These are phyloP conservation scores for Aricia artaxerxes DNA, from an alignment of 2,888 invertebrate species.

Conservation along the genomic window DNA sequence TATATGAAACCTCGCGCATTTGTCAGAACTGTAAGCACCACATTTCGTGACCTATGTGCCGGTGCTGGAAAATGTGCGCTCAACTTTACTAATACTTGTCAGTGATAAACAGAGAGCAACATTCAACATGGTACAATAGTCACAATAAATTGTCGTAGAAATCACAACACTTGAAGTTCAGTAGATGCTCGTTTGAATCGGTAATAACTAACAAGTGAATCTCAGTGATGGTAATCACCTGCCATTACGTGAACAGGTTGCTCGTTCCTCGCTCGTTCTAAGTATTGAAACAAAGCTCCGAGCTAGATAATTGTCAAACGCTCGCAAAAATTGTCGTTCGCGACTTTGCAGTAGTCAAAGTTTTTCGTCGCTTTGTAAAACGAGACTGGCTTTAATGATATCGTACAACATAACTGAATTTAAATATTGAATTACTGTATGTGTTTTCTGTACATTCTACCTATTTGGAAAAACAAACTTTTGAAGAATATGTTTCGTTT, in stretches of 20 bases:
- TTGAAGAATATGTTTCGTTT: no score
- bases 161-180: not conserved
- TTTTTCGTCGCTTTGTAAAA: not conserved
- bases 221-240: constrained; percentile 13
- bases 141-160: not conserved
- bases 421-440: not conserved
- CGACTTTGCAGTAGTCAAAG: not conserved
- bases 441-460: no score
- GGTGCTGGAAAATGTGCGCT: no score
- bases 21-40: no score
- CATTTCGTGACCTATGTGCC: no score
- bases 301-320: constrained; percentile 13
- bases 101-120: no score
- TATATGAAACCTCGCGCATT: no score
- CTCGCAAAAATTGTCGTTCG: not conserved
- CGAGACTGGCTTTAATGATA: not conserved
- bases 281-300: constrained; percentile 14
- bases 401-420: not conserved
- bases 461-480: no score
- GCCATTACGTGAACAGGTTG: constrained; percentile 11
- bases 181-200: not conserved
- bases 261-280: not conserved
- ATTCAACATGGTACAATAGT: not conserved
- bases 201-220: not conserved
- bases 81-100: no score